These are phyloP conservation scores for Picathartes gymnocephalus DNA, from an alignment of 2,113 vertebrate genomes.

Conservation along the genomic window DNA sequence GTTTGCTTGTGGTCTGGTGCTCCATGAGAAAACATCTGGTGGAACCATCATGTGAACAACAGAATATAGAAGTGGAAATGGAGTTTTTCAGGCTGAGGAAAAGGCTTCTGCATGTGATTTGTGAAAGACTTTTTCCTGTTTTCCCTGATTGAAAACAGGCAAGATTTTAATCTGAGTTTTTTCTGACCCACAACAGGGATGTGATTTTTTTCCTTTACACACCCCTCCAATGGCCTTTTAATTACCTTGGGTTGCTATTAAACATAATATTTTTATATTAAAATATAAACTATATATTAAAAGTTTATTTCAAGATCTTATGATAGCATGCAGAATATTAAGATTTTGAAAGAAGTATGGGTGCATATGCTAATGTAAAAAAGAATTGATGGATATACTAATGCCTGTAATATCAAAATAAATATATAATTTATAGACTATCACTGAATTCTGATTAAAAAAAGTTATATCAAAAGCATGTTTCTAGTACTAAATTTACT, in stretches of 20 bases:
- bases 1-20: neutral
- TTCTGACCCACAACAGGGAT: neutral
- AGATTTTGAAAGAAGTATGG: neutral
- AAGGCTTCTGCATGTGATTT: neutral
- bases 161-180: neutral
- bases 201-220: neutral
- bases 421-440: neutral
- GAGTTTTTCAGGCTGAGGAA: neutral
- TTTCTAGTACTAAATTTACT: neutral
- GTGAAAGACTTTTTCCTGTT: neutral
- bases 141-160: neutral
- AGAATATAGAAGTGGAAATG: neutral
- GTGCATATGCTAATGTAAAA: neutral
- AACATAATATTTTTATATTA: neutral
- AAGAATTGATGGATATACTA: neutral
- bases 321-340: neutral
- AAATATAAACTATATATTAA: neutral
- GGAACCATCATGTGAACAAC: neutral
- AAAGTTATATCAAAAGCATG: neutral
- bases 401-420: neutral
- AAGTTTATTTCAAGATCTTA: neutral
- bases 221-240: neutral
- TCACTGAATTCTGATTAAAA: neutral
- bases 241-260: neutral
- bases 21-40: neutral